These are phyloP conservation scores for Siphlonurus alternatus DNA, from an alignment of 2,888 invertebrate species.

Conservation along the genomic window DNA sequence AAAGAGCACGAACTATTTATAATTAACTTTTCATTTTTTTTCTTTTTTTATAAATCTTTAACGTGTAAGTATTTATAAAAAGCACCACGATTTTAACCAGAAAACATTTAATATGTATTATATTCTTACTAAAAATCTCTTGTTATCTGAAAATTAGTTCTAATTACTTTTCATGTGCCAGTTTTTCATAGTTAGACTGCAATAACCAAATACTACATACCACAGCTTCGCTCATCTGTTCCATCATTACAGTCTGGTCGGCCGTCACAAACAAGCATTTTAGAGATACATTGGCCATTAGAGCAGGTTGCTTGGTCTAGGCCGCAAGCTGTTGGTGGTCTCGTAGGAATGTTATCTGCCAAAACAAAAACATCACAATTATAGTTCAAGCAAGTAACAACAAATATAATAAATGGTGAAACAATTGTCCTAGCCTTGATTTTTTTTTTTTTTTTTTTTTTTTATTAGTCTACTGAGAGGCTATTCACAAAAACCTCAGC, in stretches of 20 bases:
- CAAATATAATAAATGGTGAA: constrained; percentile 4
- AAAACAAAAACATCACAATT: not conserved
- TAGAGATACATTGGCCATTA: constrained; percentile 79
- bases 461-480: not conserved
- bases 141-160: too few relatives aligned
- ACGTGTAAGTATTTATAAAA: too few relatives aligned
- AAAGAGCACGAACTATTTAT: too few relatives aligned
- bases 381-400: not conserved
- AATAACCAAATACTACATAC: constrained; percentile 34
- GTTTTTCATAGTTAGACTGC: too few relatives aligned
- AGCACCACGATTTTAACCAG: too few relatives aligned
- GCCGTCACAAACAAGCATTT: constrained; percentile 59
- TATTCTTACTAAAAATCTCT: too few relatives aligned
- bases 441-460: not conserved
- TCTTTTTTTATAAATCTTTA: too few relatives aligned
- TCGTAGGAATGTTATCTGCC: constrained; percentile 26
- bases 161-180: too few relatives aligned
- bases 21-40: too few relatives aligned
- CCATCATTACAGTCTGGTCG: constrained; percentile 65
- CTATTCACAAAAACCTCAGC: not conserved
- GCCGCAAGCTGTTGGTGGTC: constrained; percentile 38
- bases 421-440: not conserved
- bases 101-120: too few relatives aligned
- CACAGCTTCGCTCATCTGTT: constrained; percentile 79
- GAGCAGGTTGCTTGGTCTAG: constrained; percentile 69